Percentiles rank a stretch among this genome's conserved stretches.
These are phyloP conservation scores for Pristionchus entomophagus DNA, from an alignment of 2,888 invertebrate genomes.

Conservation along the genomic window DNA sequence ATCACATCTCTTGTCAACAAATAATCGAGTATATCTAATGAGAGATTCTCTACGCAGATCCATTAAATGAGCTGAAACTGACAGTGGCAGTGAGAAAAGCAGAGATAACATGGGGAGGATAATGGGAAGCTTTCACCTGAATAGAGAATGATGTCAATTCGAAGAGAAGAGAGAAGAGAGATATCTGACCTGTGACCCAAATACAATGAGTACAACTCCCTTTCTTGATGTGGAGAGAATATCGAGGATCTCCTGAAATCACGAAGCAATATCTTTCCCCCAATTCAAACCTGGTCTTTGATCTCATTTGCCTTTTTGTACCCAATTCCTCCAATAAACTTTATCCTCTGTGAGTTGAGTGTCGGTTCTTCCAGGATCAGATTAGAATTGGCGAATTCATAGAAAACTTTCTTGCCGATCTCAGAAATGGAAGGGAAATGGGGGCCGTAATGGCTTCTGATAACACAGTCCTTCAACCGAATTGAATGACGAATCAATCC, in stretches of 20 bases:
- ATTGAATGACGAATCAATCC: neutral
- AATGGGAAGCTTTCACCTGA: neutral
- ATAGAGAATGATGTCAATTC: neutral
- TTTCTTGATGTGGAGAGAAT: neutral
- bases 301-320: neutral
- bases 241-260: neutral
- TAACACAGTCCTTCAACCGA: neutral
- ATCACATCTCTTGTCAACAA: too few species aligned
- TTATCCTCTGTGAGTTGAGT: neutral
- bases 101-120: conserved; percentile 8
- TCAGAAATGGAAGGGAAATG: neutral
- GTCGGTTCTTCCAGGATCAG: neutral
- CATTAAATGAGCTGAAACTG: neutral
- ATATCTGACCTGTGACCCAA: conserved; percentile 43
- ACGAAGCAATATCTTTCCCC: neutral
- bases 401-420: neutral
- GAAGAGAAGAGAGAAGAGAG: neutral
- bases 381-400: conserved; percentile 38
- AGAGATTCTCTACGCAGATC: neutral
- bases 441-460: neutral
- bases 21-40: neutral
- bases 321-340: conserved; percentile 32
- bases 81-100: neutral
- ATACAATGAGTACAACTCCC: conserved; percentile 1
- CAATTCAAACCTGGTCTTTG: neutral